Evolutionary conservation across 2,113 vertebrate genomes (phyloP).

Genomic region (Phodopus roborovskii): DNA sequence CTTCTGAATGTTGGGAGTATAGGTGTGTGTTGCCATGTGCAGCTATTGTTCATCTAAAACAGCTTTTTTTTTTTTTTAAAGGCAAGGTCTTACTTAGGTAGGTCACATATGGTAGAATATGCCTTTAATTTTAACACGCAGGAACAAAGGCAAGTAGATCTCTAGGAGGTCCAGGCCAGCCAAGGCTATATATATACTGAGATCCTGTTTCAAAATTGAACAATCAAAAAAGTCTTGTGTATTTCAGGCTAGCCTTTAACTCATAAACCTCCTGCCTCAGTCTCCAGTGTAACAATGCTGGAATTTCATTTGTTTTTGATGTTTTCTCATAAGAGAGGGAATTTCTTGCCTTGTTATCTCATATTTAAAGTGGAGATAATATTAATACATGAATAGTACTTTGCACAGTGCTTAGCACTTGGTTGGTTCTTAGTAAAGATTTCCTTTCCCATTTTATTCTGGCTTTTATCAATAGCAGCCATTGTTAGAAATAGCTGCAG

Average conservation of each 20-base stretch:
- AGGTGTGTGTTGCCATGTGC: not conserved
- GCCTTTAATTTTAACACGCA: not conserved
- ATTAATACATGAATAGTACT: not conserved
- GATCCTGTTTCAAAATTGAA: not conserved
- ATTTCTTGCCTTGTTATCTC: conserved; percentile 1
- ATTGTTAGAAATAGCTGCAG: not conserved
- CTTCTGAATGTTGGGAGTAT: not conserved
- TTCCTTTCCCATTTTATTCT: not conserved
- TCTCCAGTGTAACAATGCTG: not conserved
- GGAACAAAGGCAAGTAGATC: not conserved
- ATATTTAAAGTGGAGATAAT: conserved; percentile 45
- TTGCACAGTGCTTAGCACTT: not conserved
- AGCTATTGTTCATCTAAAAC: not conserved
- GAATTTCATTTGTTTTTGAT: conserved; percentile 12
- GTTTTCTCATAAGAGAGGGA: conserved; percentile 1
- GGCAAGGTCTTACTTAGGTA: not conserved
- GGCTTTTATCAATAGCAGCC: not conserved
- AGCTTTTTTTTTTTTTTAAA: not conserved
- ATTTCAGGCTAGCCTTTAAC: not conserved
- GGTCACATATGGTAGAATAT: not conserved
- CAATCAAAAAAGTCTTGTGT: not conserved
- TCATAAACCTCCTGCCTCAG: not conserved
- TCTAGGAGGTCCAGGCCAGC: not conserved
- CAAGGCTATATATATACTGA: not conserved
- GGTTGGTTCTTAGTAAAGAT: not conserved